A percentile compares a stretch with the other conserved stretches of the same genome.
Evolutionary conservation across 2,888 invertebrate genomes (phyloP).

Genomic region (Oscheius onirici): DNA sequence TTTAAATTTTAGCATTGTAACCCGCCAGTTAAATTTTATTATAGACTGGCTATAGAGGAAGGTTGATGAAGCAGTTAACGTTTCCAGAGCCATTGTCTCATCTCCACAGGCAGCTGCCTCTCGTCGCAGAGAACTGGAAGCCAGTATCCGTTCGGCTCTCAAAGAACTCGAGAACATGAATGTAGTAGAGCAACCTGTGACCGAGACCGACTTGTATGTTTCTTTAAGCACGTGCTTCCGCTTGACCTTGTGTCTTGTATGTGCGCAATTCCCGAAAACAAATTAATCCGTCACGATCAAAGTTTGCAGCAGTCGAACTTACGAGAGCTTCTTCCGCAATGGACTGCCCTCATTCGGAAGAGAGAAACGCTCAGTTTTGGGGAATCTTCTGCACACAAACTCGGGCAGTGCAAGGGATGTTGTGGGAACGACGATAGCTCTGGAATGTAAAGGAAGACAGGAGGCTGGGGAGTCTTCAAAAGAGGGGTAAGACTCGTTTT

Average conservation of each 20-base stretch:
- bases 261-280: too few species aligned
- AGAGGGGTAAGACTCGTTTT: slow-evolving; percentile 22
- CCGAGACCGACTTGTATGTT: background rate
- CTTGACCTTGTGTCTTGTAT: background rate
- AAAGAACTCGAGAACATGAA: slow-evolving; percentile 14
- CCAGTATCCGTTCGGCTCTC: slow-evolving; percentile 5
- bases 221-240: background rate
- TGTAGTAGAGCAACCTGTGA: background rate
- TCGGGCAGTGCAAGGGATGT: slow-evolving; percentile 26
- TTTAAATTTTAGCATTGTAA: too few species aligned
- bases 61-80: too few species aligned
- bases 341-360: background rate
- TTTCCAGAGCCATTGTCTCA: background rate
- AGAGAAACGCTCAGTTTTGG: background rate
- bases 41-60: too few species aligned
- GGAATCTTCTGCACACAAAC: slow-evolving; percentile 18
- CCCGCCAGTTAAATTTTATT: too few species aligned
- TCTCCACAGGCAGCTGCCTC: background rate
- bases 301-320: too few species aligned
- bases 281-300: too few species aligned
- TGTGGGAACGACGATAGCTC: slow-evolving; percentile 54
- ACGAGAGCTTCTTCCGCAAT: too few species aligned
- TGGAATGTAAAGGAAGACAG: slow-evolving; percentile 51
- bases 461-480: slow-evolving; percentile 15
- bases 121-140: slow-evolving; percentile 23